Evolutionary conservation across 2,888 invertebrate genomes (phyloP).

Genomic region (Aspidiotus destructor): DNA sequence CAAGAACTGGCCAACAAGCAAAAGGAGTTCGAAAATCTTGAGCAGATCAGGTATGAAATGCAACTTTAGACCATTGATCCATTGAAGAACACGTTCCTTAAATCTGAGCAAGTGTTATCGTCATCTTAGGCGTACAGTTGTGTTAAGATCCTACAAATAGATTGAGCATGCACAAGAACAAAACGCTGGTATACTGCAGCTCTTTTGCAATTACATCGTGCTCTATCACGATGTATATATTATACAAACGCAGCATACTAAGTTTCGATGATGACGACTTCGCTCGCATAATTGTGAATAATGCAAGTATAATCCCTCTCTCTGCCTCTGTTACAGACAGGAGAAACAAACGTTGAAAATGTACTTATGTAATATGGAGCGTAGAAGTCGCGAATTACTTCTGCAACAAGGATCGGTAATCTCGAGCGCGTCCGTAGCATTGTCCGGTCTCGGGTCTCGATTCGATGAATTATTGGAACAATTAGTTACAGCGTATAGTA

Average conservation of each 20-base stretch:
- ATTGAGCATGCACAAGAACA: too few species aligned
- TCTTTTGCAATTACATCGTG: neutral
- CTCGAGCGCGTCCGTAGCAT: conserved; percentile 54
- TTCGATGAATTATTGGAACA: conserved; percentile 62
- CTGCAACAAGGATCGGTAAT: conserved; percentile 60
- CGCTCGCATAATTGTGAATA: too few species aligned
- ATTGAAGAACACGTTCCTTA: too few species aligned
- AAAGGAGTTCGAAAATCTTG: conserved; percentile 67
- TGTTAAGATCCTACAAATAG: too few species aligned
- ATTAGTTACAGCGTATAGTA: conserved; percentile 60
- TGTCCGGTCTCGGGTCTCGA: conserved; percentile 58
- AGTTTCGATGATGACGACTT: too few species aligned
- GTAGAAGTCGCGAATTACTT: conserved; percentile 53
- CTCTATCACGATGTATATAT: neutral
- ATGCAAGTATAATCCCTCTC: neutral
- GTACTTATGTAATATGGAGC: conserved; percentile 54
- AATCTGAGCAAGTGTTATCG: too few species aligned
- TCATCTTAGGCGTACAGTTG: too few species aligned
- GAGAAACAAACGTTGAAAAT: conserved; percentile 58
- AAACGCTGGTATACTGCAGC: too few species aligned
- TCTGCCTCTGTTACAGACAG: conserved; percentile 45
- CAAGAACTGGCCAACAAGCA: conserved; percentile 54
- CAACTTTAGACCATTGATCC: too few species aligned
- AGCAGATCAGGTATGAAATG: conserved; percentile 39
- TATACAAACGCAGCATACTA: too few species aligned